These are phyloP conservation scores for Dione juno DNA, from an alignment of 2,888 invertebrate genomes.

Conservation along the genomic window DNA sequence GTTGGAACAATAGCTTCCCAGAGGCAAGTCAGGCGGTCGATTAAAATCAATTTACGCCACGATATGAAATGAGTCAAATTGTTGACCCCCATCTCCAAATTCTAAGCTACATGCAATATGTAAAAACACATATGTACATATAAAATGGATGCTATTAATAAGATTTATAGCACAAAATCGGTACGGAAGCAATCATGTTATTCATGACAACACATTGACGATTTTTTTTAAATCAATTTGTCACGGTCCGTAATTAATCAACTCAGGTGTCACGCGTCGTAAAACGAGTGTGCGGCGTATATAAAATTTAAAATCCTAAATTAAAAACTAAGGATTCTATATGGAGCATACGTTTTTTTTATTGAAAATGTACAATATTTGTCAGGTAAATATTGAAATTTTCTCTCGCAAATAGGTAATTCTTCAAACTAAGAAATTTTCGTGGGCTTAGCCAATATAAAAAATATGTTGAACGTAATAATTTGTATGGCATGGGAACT, in stretches of 20 bases:
- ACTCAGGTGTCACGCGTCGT: conserved; percentile 7
- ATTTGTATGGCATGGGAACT: too few species aligned
- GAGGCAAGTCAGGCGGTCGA: conserved; percentile 39
- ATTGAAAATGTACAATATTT: neutral
- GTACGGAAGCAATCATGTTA: neutral
- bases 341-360: neutral
- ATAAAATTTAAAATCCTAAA: conserved; percentile 7
- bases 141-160: neutral
- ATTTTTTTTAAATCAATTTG: conserved; percentile 23
- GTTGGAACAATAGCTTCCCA: conserved; percentile 26
- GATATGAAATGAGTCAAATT: conserved; percentile 48
- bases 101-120: neutral
- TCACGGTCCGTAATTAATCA: conserved; percentile 22
- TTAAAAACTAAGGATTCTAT: neutral
- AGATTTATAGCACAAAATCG: conserved; percentile 8
- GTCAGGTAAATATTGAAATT: too few species aligned
- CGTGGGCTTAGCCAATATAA: too few species aligned
- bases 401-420: too few species aligned
- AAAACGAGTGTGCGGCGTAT: neutral
- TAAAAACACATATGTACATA: neutral
- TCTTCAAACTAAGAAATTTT: too few species aligned
- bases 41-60: conserved; percentile 50
- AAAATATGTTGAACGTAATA: too few species aligned
- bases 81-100: conserved; percentile 24
- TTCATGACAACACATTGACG: conserved; percentile 3